Percentiles rank a stretch among this genome's conserved stretches.
Evolutionary conservation across 2,113 vertebrate species (phyloP).

Genomic region (Urocolius indicus): DNA sequence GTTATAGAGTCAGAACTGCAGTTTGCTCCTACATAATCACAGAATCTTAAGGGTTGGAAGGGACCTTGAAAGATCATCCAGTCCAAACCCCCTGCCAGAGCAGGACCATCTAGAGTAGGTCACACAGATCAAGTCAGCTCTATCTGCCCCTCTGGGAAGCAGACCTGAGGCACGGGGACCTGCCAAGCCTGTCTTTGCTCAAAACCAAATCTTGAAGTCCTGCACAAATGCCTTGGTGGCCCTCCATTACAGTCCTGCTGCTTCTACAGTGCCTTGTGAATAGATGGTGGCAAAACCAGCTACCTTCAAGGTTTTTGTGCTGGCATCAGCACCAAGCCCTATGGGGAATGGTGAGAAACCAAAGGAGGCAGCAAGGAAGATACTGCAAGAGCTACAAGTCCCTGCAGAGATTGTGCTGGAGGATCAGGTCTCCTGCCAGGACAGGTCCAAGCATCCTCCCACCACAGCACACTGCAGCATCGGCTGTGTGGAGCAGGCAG

Average conservation of each 20-base stretch:
- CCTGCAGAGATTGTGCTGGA: background rate
- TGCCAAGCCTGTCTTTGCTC: background rate
- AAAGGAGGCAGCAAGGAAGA: background rate
- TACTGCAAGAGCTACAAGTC: background rate
- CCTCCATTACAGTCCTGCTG: rapidly evolving
- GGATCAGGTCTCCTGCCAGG: background rate
- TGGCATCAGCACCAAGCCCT: background rate
- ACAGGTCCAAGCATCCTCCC: background rate
- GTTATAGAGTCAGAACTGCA: background rate
- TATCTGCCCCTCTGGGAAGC: background rate
- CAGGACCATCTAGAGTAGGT: too few species aligned
- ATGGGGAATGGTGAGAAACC: background rate
- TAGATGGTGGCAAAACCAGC: background rate
- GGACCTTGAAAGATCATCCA: too few species aligned
- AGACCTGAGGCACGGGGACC: background rate
- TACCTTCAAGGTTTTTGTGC: background rate
- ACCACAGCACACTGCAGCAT: background rate
- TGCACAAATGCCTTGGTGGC: rapidly evolving
- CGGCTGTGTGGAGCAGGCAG: background rate
- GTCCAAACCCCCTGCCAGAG: too few species aligned
- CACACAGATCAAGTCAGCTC: background rate
- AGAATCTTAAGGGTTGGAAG: too few species aligned
- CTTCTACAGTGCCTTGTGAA: background rate
- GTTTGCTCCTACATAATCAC: too few species aligned
- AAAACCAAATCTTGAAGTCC: background rate